A percentile compares a stretch with the other conserved stretches of the same genome.
Evolutionary conservation across 2,113 vertebrate species (phyloP).

Genomic region (Pedetes capensis): DNA sequence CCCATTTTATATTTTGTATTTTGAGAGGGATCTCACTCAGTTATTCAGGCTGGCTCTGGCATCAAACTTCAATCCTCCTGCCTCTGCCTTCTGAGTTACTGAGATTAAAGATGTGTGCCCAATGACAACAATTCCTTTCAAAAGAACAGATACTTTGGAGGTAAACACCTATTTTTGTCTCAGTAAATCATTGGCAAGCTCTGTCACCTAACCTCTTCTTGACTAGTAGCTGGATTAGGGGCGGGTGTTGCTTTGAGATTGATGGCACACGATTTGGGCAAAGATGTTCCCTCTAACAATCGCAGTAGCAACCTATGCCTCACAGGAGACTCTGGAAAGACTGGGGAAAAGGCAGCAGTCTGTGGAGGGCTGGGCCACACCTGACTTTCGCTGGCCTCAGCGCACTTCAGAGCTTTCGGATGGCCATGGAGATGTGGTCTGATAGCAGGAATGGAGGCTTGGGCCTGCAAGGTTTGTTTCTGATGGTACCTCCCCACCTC

Average conservation of each 20-base stretch:
- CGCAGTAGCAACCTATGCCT: background rate
- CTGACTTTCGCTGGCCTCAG: background rate
- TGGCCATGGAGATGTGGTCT: background rate
- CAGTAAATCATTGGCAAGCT: background rate
- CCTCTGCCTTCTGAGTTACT: too few species aligned
- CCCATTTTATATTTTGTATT: too few species aligned
- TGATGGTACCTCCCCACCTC: rapidly evolving
- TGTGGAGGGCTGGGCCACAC: background rate
- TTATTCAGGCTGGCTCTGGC: too few species aligned
- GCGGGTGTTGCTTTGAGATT: background rate
- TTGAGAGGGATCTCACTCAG: too few species aligned
- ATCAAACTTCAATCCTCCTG: too few species aligned
- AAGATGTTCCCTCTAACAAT: background rate
- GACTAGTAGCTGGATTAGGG: background rate
- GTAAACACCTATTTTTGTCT: background rate
- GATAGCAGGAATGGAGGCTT: background rate
- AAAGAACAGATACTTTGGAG: background rate
- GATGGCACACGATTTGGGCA: background rate
- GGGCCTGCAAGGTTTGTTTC: background rate
- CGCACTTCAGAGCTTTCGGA: background rate
- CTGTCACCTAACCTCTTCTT: background rate
- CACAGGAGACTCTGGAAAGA: background rate
- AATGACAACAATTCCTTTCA: too few species aligned
- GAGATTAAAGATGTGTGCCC: too few species aligned
- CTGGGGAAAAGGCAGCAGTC: background rate